Conservation (phyloP, 2,888 invertebrate genomes). For the Drosophila paucipuncta region DNA sequence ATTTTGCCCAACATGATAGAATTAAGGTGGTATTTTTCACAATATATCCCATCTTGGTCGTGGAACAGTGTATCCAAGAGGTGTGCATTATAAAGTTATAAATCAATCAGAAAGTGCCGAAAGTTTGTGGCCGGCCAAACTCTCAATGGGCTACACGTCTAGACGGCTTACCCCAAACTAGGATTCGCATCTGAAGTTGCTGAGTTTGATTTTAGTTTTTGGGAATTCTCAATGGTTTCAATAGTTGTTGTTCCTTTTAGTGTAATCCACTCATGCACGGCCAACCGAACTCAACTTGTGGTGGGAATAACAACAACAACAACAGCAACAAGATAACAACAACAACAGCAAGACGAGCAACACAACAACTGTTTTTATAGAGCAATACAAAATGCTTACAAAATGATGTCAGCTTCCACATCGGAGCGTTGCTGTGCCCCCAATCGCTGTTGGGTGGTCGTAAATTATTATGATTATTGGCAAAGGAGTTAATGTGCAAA, state of each 20-base stretch:
- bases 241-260: constrained; percentile 8
- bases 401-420: constrained; percentile 59
- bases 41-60: neutral
- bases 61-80: constrained; percentile 5
- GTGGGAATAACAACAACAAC: constrained; percentile 5
- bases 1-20: neutral
- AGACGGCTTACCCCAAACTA: constrained; percentile 25
- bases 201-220: constrained; percentile 38
- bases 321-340: neutral
- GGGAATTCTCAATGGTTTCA: constrained; percentile 11
- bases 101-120: constrained; percentile 23
- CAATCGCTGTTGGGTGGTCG: constrained; percentile 66
- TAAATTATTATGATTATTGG: constrained; percentile 78
- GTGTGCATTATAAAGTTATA: neutral
- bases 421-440: constrained; percentile 13
- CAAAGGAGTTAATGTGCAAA: constrained; percentile 72
- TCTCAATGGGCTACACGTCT: constrained; percentile 33
- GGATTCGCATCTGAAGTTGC: constrained; percentile 12
- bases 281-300: constrained; percentile 14
- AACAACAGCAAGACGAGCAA: constrained; percentile 1
- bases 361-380: constrained; percentile 18
- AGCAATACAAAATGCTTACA: constrained; percentile 69
- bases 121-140: constrained; percentile 26
- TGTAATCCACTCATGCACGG: constrained; percentile 27
- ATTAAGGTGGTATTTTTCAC: neutral